Conservation (phyloP, 2,888 invertebrate genomes). For the Pseudoips prasinana region DNA sequence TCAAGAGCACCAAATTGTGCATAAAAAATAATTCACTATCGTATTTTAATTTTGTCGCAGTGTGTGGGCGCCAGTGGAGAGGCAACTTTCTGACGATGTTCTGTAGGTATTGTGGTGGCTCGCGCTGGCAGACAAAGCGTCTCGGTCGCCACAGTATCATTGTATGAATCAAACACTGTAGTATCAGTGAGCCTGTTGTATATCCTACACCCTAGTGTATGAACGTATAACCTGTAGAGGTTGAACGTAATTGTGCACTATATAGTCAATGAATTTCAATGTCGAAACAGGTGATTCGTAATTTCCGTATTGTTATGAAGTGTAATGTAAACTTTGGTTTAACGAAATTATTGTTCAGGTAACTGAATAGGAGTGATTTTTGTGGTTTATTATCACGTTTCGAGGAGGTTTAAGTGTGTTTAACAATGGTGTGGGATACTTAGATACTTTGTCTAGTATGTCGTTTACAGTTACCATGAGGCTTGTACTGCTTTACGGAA, state of each 20-base stretch:
- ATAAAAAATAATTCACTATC: too few relatives aligned
- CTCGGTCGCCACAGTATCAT: conserved; percentile 37
- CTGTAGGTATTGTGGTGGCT: conserved; percentile 31
- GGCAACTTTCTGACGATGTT: conserved; percentile 34
- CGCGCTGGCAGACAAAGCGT: conserved; percentile 51
- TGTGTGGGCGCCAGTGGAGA: conserved; percentile 32
- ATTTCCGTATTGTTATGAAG: conserved; percentile 31
- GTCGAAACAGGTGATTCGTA: conserved; percentile 48
- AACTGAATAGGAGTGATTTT: conserved; percentile 2
- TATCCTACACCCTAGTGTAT: not conserved
- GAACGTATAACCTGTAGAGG: too few relatives aligned
- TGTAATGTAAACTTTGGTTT: conserved; percentile 25
- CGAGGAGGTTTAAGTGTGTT: too few relatives aligned
- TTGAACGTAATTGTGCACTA: conserved; percentile 27
- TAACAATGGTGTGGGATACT: too few relatives aligned
- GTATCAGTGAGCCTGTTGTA: conserved; percentile 1
- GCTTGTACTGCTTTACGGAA: too few relatives aligned
- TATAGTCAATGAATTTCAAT: conserved; percentile 41
- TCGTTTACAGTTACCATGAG: too few relatives aligned
- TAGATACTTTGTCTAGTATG: too few relatives aligned
- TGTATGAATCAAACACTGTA: conserved; percentile 37
- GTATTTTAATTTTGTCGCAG: conserved; percentile 15
- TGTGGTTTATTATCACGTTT: not conserved
- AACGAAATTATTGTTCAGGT: conserved; percentile 21
- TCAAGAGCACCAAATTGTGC: too few relatives aligned